Evolutionary conservation across 2,113 vertebrate species (phyloP).

Genomic region (Hippopotamus amphibius): DNA sequence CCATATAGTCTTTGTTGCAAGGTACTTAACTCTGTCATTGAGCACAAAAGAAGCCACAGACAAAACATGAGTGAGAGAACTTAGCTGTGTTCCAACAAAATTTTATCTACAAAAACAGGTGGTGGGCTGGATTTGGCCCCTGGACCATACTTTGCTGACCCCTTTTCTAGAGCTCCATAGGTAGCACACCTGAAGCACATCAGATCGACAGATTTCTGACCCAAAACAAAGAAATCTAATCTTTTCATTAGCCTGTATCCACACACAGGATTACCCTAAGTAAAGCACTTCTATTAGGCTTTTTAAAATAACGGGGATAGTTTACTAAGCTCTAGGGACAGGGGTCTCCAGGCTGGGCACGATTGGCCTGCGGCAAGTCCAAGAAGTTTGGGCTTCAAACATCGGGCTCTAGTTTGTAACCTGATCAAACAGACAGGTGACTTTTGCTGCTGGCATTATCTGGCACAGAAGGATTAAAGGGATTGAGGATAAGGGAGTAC

Average conservation of each 20-base stretch:
- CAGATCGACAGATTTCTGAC: conserved; percentile 21
- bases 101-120: conserved; percentile 49
- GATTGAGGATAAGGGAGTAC: conserved; percentile 35
- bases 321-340: conserved; percentile 25
- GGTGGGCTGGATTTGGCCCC: not conserved
- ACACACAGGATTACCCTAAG: conserved; percentile 28
- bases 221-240: conserved; percentile 28
- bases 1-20: not conserved
- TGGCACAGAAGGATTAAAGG: conserved; percentile 58
- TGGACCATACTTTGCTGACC: not conserved
- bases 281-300: conserved; percentile 39
- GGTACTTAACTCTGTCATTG: conserved; percentile 21
- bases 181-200: conserved; percentile 16
- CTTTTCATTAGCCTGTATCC: not conserved
- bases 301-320: conserved; percentile 50
- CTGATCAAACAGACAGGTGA: conserved; percentile 63
- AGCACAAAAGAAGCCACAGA: conserved; percentile 12
- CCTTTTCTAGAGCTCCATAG: not conserved
- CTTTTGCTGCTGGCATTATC: conserved; percentile 53
- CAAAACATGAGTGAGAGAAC: not conserved
- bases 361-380: not conserved
- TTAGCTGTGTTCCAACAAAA: conserved; percentile 30
- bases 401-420: conserved; percentile 53
- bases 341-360: not conserved
- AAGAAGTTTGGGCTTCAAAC: conserved; percentile 55